A percentile compares a stretch with the other conserved stretches of the same genome.
These are phyloP conservation scores for Agrotis segetum DNA, from an alignment of 2,888 invertebrate species.

Conservation along the genomic window DNA sequence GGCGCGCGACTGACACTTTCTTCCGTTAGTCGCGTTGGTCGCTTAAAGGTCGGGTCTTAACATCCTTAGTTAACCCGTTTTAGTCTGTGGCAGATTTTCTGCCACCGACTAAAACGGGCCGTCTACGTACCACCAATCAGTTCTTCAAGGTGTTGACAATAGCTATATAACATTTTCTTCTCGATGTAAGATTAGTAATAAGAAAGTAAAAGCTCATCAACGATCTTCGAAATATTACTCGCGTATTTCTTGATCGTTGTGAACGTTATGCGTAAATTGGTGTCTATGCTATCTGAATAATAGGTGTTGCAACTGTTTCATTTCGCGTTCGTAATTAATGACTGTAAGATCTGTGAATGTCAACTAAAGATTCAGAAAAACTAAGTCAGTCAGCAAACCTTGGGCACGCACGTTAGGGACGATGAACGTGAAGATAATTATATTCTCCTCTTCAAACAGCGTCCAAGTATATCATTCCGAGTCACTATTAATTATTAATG, in stretches of 20 bases:
- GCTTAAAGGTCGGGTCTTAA: background rate
- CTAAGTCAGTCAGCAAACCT: background rate
- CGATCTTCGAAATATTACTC: conserved; percentile 35
- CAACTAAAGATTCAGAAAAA: conserved; percentile 1
- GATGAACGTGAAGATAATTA: conserved; percentile 12
- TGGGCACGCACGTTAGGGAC: background rate
- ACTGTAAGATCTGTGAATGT: background rate
- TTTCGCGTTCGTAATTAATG: conserved; percentile 23
- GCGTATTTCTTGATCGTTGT: conserved; percentile 36
- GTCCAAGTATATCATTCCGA: conserved; percentile 2
- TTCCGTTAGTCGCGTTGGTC: background rate
- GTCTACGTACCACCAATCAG: conserved; percentile 13
- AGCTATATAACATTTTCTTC: background rate
- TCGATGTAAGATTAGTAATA: conserved; percentile 7
- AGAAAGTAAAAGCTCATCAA: conserved; percentile 25
- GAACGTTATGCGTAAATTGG: conserved; percentile 12
- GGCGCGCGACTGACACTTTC: background rate
- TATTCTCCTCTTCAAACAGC: conserved; percentile 7
- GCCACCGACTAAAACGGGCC: too few species aligned
- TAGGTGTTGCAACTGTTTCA: conserved; percentile 28
- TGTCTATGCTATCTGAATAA: conserved; percentile 23
- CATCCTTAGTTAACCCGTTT: background rate
- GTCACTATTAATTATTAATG: too few species aligned
- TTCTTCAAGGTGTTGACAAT: conserved; percentile 4
- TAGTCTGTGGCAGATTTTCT: too few species aligned